Evolutionary conservation across 2,113 vertebrate genomes (phyloP).

Genomic region (Barbus barbus): DNA sequence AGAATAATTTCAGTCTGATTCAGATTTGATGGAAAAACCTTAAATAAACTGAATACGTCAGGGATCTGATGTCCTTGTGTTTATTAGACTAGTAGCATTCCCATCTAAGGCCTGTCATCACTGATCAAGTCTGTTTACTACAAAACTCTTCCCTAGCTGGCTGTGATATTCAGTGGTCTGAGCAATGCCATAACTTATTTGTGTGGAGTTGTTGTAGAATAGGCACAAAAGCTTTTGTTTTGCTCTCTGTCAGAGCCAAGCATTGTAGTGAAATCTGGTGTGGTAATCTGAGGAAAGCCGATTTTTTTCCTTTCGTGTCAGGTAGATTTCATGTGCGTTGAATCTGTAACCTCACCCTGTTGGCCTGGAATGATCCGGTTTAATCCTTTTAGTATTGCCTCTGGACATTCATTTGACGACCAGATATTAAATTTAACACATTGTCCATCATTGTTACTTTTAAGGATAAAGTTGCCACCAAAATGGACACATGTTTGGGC

Average conservation of each 20-base stretch:
- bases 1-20: neutral
- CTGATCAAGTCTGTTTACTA: constrained; percentile 30
- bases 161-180: constrained; percentile 30
- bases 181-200: constrained; percentile 24
- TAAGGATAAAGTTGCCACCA: neutral
- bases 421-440: neutral
- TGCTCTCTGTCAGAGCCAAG: constrained; percentile 1
- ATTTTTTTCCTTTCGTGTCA: constrained; percentile 2
- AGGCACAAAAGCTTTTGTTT: neutral
- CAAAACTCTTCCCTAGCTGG: neutral
- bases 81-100: neutral
- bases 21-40: neutral
- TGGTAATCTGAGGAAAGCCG: constrained; percentile 45
- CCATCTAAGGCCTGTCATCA: constrained; percentile 33
- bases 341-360: constrained; percentile 5
- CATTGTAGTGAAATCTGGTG: constrained; percentile 27
- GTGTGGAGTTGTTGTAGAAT: neutral
- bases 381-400: constrained; percentile 10
- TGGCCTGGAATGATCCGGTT: neutral
- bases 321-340: constrained; percentile 12
- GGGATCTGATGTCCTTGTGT: constrained; percentile 1
- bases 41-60: neutral
- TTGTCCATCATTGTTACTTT: neutral
- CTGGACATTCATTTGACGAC: neutral
- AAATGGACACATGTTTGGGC: neutral